Conservation (phyloP, 2,888 invertebrate genomes). For the Eupithecia exiguata region DNA sequence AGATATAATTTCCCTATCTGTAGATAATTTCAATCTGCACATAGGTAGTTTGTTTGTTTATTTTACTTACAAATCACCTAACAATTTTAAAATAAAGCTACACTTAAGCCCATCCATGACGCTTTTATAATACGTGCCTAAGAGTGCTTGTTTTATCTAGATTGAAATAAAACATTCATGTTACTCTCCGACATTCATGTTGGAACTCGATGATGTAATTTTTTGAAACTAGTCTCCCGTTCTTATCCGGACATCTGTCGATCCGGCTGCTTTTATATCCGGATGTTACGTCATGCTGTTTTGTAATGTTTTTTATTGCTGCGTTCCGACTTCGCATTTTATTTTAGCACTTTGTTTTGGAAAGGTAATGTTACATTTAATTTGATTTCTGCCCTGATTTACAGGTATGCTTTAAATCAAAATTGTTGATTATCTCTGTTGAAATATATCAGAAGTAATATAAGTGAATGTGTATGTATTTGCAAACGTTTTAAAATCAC, state of each 20-base stretch:
- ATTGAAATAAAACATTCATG: too few relatives aligned
- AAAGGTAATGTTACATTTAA: slow-evolving; percentile 2
- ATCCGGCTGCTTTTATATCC: slow-evolving; percentile 28
- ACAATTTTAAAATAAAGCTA: too few relatives aligned
- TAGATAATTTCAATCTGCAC: too few relatives aligned
- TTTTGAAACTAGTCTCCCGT: background rate
- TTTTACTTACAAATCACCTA: too few relatives aligned
- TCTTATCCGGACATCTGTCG: slow-evolving; percentile 28
- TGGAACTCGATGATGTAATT: background rate
- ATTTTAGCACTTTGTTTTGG: slow-evolving; percentile 1
- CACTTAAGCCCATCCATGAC: too few relatives aligned
- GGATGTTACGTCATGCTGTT: slow-evolving; percentile 26
- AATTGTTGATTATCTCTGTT: background rate
- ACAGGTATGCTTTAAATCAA: background rate
- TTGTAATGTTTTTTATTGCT: slow-evolving; percentile 21
- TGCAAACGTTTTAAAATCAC: background rate
- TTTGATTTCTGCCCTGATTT: background rate
- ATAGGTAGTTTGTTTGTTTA: too few relatives aligned
- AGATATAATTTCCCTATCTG: too few relatives aligned
- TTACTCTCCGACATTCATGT: background rate
- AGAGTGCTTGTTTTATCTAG: too few relatives aligned
- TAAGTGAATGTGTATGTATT: background rate
- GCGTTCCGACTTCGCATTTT: slow-evolving; percentile 5
- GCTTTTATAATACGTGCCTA: too few relatives aligned
- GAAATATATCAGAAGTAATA: background rate